Evolutionary conservation across 2,113 vertebrate species (phyloP).

Genomic region (Junco hyemalis): DNA sequence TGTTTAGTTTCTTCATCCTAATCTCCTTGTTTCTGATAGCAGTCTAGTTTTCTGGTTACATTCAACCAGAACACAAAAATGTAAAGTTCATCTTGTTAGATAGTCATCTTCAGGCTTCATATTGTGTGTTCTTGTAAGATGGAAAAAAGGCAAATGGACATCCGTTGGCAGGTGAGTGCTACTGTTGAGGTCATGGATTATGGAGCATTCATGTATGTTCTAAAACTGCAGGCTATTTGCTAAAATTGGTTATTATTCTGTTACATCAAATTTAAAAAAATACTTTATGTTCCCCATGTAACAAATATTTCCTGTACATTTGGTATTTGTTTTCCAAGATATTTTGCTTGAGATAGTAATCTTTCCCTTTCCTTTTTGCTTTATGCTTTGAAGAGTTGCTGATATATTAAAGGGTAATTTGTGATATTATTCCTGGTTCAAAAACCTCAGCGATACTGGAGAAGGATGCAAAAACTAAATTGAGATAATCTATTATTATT

Average conservation of each 20-base stretch:
- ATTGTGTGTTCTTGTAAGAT: background rate
- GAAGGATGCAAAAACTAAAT: background rate
- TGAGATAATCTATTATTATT: background rate
- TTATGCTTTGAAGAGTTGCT: background rate
- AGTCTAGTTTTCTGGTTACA: background rate
- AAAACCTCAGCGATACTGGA: background rate
- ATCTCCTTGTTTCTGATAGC: background rate
- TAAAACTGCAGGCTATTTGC: background rate
- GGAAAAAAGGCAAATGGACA: background rate
- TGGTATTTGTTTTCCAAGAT: background rate
- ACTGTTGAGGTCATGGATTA: background rate
- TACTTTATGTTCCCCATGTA: background rate
- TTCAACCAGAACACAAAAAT: background rate
- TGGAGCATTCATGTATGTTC: background rate
- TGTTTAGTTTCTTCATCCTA: background rate
- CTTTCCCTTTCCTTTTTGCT: background rate
- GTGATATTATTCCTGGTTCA: background rate
- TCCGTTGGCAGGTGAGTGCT: slow-evolving; percentile 32
- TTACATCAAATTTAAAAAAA: background rate
- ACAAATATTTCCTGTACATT: background rate
- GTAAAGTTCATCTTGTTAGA: background rate
- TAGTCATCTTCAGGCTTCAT: background rate
- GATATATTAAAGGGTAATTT: background rate
- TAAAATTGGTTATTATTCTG: background rate
- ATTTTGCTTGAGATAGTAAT: background rate